Evolutionary conservation across 2,888 invertebrate genomes (phyloP).

Genomic region (Drosophila birchii): DNA sequence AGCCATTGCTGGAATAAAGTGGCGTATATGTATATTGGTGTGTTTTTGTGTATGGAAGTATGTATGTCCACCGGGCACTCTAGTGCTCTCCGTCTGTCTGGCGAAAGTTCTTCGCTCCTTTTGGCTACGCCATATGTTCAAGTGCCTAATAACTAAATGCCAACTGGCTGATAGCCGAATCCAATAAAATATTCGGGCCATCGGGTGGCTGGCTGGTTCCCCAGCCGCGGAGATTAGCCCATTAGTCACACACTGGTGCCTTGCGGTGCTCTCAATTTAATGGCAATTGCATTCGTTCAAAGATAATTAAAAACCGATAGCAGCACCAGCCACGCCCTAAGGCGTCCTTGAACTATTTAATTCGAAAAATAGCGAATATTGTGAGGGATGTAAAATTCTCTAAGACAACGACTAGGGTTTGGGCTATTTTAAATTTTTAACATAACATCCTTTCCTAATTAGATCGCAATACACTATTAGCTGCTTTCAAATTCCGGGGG

Average conservation of each 20-base stretch:
- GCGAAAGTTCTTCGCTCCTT: conserved; percentile 28
- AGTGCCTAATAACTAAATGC: conserved; percentile 70
- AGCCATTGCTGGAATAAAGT: conserved; percentile 27
- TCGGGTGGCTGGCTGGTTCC: conserved; percentile 36
- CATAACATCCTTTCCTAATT: conserved; percentile 11
- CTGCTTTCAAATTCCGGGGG: conserved; percentile 13
- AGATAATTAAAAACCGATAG: conserved; percentile 75
- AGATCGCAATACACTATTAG: conserved; percentile 21
- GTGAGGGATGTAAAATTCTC: neutral
- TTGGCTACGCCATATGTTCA: conserved; percentile 59
- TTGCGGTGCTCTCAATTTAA: conserved; percentile 56
- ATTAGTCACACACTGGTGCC: conserved; percentile 61
- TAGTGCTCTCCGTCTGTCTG: conserved; percentile 47
- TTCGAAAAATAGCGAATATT: neutral
- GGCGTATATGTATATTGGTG: conserved; percentile 24
- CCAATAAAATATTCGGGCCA: conserved; percentile 60
- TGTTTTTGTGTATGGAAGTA: conserved; percentile 31
- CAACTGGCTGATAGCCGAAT: conserved; percentile 49
- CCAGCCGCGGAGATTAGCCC: conserved; percentile 40
- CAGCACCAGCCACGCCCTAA: conserved; percentile 21
- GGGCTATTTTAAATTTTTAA: neutral
- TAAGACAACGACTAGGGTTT: neutral
- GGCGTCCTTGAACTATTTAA: conserved; percentile 4
- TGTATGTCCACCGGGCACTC: conserved; percentile 55
- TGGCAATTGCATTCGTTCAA: conserved; percentile 64